phyloP scores from a whole-genome alignment of 23 tunicate genomes.

The Phallusia fumigata region DNA sequence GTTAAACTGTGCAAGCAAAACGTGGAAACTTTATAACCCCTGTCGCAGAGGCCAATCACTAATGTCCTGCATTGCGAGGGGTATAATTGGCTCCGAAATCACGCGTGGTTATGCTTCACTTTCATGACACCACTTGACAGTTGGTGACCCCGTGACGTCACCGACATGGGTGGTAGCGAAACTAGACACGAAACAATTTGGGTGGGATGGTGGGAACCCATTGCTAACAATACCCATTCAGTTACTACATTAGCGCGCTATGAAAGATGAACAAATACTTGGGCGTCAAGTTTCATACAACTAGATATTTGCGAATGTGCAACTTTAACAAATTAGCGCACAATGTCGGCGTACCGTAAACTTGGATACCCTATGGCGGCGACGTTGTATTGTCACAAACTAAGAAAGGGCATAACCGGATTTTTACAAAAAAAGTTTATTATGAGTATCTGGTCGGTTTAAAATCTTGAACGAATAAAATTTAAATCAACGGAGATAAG shows the following conservation, averaged over 20 bases:
- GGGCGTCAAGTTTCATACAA: not conserved
- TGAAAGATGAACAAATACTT: not conserved
- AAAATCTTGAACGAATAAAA: no score
- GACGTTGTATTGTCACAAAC: no score
- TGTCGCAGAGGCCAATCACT: constrained; percentile 1
- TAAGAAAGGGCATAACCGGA: no score
- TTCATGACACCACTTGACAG: constrained; percentile 13
- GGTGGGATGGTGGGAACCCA: constrained; percentile 13
- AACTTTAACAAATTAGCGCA: no score
- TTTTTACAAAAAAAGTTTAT: no score
- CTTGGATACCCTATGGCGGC: no score
- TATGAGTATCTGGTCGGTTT: no score
- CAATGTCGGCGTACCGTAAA: no score
- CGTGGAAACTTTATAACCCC: constrained; percentile 11
- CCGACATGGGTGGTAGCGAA: constrained; percentile 15
- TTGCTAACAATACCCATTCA: constrained; percentile 7
- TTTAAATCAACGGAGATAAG: no score
- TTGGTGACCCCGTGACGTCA: constrained; percentile 13
- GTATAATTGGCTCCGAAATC: constrained; percentile 13
- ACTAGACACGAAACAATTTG: constrained; percentile 14
- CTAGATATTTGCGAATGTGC: no score
- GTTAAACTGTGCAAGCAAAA: constrained; percentile 14
- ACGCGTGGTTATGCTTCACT: constrained; percentile 9
- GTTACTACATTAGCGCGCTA: not conserved
- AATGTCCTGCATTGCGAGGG: constrained; percentile 10